phyloP scores from a whole-genome alignment of 2,113 vertebrate genomes.

The Paradisaea rubra region DNA sequence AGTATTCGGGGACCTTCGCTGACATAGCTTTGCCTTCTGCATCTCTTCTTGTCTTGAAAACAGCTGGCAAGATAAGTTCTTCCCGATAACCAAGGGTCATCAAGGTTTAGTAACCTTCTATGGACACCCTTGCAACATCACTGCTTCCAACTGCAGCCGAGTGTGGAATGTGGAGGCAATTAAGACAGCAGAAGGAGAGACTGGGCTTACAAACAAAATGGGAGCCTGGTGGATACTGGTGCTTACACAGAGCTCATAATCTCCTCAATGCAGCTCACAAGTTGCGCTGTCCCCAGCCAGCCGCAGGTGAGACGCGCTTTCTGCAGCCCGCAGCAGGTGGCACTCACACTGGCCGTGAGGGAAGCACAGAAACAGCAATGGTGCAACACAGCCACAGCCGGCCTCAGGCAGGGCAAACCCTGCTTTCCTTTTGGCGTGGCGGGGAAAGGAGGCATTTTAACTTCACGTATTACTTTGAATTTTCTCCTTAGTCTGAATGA shows the following conservation, averaged over 20 bases:
- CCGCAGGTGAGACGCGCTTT: neutral
- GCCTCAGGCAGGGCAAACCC: neutral
- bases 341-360: rapidly evolving
- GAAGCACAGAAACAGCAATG: neutral
- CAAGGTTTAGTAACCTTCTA: neutral
- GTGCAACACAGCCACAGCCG: neutral
- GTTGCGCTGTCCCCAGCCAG: neutral
- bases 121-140: neutral
- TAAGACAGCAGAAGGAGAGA: neutral
- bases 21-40: neutral
- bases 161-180: neutral
- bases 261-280: neutral
- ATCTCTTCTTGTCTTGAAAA: neutral
- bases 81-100: neutral
- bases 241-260: neutral
- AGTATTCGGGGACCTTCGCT: neutral
- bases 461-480: neutral
- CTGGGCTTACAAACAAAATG: neutral
- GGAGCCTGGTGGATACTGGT: neutral
- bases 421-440: rapidly evolving
- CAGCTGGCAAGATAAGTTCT: neutral
- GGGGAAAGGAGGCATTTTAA: neutral
- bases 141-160: neutral
- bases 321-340: neutral
- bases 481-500: neutral